Evolutionary conservation across 64 coral and sea anemone species (phyloP), one percentile per base, ranked within the genome.

Genomic region (Cladopsammia gracilis): DNA sequence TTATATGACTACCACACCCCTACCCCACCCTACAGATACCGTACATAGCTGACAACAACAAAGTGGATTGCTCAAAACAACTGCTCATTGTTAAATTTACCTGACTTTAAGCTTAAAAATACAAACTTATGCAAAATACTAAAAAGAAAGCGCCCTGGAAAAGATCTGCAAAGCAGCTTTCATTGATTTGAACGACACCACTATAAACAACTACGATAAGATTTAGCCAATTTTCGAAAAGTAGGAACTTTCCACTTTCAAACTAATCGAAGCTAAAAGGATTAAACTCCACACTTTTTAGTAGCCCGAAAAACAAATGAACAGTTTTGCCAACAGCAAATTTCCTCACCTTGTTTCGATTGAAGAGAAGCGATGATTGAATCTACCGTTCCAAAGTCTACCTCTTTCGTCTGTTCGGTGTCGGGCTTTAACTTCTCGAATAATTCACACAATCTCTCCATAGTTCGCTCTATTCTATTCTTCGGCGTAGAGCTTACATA

Each of bases 361-460:
- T 84, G 80, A n/a, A 84, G 80, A 0, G 80, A 60, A 50, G 19
- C 11, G 5, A 84, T 67, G 34, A 84, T 84, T 11, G 62, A 49
- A 67, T 84, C 80, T 24, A n/a, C 80, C 19, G n/a, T 59, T 67
- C 58, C 62, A 11, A 67, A 64, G 19, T 84, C 80, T 0, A 84
- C 9, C 3, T 6, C 45, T 84, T 84, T 84, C 19, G 60, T 84
- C 20, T 67, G 44, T 25, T 67, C 80, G 19, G 12, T 44, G 47
- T 49, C 8, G n/a, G 49, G 62, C 46, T 84, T 84, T 1, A 84
- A 59, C 80, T 84, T 68, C 44, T 50, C 42, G 45, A 84, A 64
- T 14, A 84, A 64, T 49, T 67, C 80, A 50, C 43, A 48, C n/a
- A 84, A 25, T 15, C 43, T 18, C 20, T 84, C 64, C 80, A 84